phyloP scores from a whole-genome alignment of 30 jellyfish, hydroid and myxozoan species.

The Cassiopea xamachana region DNA sequence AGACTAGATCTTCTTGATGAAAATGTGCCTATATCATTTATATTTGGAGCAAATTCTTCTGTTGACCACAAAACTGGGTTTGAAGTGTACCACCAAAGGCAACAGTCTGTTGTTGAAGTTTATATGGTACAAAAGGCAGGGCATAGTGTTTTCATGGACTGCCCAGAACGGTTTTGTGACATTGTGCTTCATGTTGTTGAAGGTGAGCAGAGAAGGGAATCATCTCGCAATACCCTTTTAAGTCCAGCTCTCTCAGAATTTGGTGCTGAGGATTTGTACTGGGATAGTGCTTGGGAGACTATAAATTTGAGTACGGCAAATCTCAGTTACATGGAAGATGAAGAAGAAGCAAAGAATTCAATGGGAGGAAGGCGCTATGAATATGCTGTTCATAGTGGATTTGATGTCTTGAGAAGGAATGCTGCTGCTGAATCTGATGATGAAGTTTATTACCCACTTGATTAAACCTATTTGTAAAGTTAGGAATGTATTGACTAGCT shows the following conservation, averaged over 20 bases:
- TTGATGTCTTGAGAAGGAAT: not conserved
- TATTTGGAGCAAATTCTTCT: slow-evolving; percentile 69
- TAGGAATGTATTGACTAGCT: too few relatives aligned
- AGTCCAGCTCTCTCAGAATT: slow-evolving; percentile 43
- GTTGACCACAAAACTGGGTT: slow-evolving; percentile 85
- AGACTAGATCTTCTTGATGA: slow-evolving; percentile 70
- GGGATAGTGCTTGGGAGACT: slow-evolving; percentile 92
- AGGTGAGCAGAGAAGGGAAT: slow-evolving; percentile 25
- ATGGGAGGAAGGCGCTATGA: slow-evolving; percentile 43
- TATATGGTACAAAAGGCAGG: slow-evolving; percentile 80
- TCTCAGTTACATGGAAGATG: slow-evolving; percentile 41
- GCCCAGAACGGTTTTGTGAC: slow-evolving; percentile 75
- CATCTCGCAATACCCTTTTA: not conserved
- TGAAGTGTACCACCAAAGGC: slow-evolving; percentile 76
- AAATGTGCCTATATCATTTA: slow-evolving; percentile 67
- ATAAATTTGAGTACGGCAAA: slow-evolving; percentile 55
- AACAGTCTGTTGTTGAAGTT: slow-evolving; percentile 71
- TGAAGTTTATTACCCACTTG: slow-evolving; percentile 29
- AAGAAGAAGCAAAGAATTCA: slow-evolving; percentile 16
- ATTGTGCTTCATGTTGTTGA: slow-evolving; percentile 64
- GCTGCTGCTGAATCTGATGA: slow-evolving; percentile 24
- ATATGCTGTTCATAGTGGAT: slow-evolving; percentile 15
- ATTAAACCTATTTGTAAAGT: not conserved
- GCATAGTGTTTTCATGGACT: slow-evolving; percentile 72
- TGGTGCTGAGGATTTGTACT: slow-evolving; percentile 66